phyloP scores from a whole-genome alignment of 2,113 vertebrate genomes.

The Fukomys damarensis region DNA sequence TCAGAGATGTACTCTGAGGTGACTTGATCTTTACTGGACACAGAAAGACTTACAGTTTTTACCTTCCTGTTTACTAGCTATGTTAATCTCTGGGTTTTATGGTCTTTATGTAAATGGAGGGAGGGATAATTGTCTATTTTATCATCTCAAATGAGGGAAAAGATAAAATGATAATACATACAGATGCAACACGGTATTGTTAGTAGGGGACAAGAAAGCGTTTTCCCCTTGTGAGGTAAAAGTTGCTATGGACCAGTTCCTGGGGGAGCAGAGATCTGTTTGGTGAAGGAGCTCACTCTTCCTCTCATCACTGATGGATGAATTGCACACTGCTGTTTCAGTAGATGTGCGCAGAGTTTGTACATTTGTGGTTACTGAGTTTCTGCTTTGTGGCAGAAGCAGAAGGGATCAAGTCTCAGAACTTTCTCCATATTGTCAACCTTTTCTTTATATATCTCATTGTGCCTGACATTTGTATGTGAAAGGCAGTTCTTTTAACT shows the following conservation, averaged over 20 bases:
- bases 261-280: neutral
- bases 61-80: neutral
- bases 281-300: neutral
- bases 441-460: neutral
- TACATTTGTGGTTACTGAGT: neutral
- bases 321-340: neutral
- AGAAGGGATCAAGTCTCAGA: neutral
- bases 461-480: neutral
- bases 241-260: neutral
- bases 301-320: neutral
- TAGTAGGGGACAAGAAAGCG: neutral
- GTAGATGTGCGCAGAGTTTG: neutral
- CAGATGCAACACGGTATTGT: neutral
- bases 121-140: slow-evolving; percentile 9
- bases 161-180: neutral
- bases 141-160: neutral
- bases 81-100: slow-evolving; percentile 33
- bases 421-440: neutral
- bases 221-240: neutral
- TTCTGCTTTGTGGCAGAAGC: neutral
- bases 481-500: slow-evolving; percentile 1
- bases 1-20: neutral
- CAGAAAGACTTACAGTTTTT: neutral
- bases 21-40: neutral
- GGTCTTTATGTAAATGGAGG: neutral